Conservation (phyloP, 2,113 vertebrate species). For the Elgaria multicarinata region DNA sequence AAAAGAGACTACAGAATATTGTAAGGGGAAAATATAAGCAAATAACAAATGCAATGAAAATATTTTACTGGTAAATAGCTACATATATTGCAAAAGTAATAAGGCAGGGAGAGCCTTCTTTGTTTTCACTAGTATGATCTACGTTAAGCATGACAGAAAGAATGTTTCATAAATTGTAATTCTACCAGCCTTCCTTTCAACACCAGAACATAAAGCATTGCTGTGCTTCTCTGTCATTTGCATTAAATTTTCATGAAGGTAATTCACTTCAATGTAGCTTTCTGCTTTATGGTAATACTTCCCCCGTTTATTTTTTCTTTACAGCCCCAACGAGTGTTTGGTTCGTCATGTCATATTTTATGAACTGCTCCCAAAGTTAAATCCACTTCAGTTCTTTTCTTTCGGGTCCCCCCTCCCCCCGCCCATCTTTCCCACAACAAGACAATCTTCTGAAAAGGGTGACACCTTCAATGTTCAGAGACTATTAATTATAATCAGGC, state of each 20-base stretch:
- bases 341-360: constrained; percentile 56
- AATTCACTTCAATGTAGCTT: constrained; percentile 54
- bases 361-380: constrained; percentile 51
- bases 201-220: constrained; percentile 45
- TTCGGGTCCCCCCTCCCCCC: background rate
- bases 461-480: constrained; percentile 51
- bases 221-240: constrained; percentile 61
- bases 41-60: constrained; percentile 27
- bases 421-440: constrained; percentile 41
- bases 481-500: constrained; percentile 60
- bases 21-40: constrained; percentile 20
- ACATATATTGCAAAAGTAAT: constrained; percentile 57
- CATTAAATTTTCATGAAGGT: constrained; percentile 73
- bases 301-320: constrained; percentile 29
- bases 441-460: constrained; percentile 30
- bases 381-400: constrained; percentile 42
- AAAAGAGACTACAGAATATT: background rate
- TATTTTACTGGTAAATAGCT: constrained; percentile 28
- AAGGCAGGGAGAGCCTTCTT: constrained; percentile 32
- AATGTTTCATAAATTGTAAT: constrained; percentile 53
- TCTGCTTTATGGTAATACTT: constrained; percentile 54
- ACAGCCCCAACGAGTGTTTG: constrained; percentile 54
- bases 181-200: constrained; percentile 58
- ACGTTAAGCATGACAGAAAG: constrained; percentile 38
- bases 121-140: constrained; percentile 40